Evolutionary conservation across 2,113 vertebrate species (phyloP).

Genomic region (Phylloscopus trochilus): DNA sequence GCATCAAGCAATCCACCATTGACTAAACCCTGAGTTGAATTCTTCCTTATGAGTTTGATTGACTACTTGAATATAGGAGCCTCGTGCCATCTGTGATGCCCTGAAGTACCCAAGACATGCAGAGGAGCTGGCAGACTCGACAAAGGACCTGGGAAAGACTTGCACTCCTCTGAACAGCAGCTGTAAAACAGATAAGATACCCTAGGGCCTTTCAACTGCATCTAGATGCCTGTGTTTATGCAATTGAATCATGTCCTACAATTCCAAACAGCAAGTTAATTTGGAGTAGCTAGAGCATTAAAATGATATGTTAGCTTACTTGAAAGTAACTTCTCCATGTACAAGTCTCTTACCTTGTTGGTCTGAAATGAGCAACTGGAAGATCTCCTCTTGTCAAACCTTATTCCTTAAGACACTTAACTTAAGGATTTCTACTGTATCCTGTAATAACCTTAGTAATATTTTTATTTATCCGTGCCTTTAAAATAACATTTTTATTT

Average conservation of each 20-base stretch:
- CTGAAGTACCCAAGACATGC: background rate
- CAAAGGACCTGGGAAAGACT: background rate
- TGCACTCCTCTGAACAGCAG: background rate
- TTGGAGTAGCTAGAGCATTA: slow-evolving; percentile 25
- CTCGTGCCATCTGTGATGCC: background rate
- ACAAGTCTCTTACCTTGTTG: background rate
- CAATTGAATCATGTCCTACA: slow-evolving; percentile 30
- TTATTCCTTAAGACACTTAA: background rate
- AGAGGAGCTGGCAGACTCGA: slow-evolving; percentile 9
- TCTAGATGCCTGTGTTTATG: slow-evolving; percentile 22
- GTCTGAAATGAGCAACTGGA: background rate
- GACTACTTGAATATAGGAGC: background rate
- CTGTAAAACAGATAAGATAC: slow-evolving; percentile 10
- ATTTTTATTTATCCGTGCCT: background rate
- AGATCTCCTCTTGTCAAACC: background rate
- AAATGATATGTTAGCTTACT: background rate
- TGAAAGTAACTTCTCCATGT: background rate
- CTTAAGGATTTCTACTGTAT: background rate
- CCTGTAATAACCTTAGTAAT: background rate
- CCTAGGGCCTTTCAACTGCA: slow-evolving; percentile 32
- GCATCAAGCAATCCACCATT: background rate
- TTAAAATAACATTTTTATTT: background rate
- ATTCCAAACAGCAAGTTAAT: slow-evolving; percentile 31
- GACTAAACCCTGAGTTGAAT: background rate
- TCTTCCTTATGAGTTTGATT: background rate